Evolutionary conservation across 2,797 vertebrate species (phyloP).

Genomic region (Alosa sapidissima): DNA sequence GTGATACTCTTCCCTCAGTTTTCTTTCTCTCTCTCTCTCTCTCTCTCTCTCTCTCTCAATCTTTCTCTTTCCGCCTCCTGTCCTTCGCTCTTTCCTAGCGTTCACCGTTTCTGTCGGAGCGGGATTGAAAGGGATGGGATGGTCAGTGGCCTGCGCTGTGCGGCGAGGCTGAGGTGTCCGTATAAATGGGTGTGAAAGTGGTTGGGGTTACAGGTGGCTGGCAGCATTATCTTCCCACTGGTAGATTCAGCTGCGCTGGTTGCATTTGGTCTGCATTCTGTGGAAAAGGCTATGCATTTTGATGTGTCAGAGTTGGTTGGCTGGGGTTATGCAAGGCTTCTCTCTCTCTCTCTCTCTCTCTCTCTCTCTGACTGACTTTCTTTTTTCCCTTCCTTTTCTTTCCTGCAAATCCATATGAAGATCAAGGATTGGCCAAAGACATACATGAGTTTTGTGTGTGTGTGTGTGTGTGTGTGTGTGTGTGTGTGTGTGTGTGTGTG

Average conservation of each 20-base stretch:
- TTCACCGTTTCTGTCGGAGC: neutral
- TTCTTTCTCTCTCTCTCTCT: neutral
- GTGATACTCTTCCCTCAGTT: neutral
- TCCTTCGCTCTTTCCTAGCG: neutral
- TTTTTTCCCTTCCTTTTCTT: neutral
- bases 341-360: neutral
- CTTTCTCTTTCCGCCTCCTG: neutral
- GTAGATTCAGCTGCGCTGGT: conserved; percentile 51
- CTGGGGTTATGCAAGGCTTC: neutral
- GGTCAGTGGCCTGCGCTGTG: neutral
- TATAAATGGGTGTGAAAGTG: conserved; percentile 53
- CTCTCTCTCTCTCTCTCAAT: conserved; percentile 46
- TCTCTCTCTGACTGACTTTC: neutral
- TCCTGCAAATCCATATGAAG: no score
- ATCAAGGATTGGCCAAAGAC: no score
- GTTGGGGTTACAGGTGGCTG: conserved; percentile 62
- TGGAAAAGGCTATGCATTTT: conserved; percentile 19
- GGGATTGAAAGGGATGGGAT: neutral
- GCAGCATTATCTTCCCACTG: conserved; percentile 57
- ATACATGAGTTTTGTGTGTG: neutral
- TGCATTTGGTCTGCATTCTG: conserved; percentile 40
- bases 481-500: neutral
- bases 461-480: neutral
- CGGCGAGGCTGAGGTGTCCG: conserved; percentile 43
- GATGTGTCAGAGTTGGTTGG: neutral